Percentiles rank a stretch among this genome's conserved stretches.
Evolutionary conservation across 2,797 vertebrate species (phyloP).

Genomic region (Bufotes viridis): DNA sequence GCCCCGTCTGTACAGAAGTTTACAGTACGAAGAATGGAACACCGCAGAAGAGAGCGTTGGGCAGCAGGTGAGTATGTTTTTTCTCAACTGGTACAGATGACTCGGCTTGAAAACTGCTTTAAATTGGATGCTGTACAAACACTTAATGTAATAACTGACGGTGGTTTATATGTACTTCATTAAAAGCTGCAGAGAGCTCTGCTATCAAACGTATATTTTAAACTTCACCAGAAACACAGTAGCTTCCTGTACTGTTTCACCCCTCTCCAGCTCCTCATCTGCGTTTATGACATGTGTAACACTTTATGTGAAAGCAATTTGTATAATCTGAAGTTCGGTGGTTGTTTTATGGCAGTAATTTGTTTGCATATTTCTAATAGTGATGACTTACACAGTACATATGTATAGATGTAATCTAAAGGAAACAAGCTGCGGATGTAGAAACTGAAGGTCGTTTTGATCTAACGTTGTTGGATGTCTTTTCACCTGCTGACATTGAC

Average conservation of each 20-base stretch:
- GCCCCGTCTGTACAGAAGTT: too few relatives aligned
- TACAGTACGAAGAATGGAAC: too few relatives aligned
- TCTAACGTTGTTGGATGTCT: background rate
- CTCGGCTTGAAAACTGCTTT: too few relatives aligned
- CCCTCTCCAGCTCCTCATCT: background rate
- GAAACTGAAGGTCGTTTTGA: constrained; percentile 39
- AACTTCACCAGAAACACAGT: background rate
- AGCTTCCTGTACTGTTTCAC: background rate
- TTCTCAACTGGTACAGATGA: too few relatives aligned
- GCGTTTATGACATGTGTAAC: background rate
- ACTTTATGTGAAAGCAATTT: constrained; percentile 28
- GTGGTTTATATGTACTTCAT: background rate
- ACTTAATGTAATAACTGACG: background rate
- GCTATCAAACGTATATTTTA: background rate
- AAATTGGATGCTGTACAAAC: background rate
- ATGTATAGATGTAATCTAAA: background rate
- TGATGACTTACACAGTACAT: constrained; percentile 1
- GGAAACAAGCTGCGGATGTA: constrained; percentile 1
- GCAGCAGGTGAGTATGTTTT: too few relatives aligned
- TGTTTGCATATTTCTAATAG: constrained; percentile 4
- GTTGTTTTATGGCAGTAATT: constrained; percentile 13
- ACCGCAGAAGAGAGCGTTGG: too few relatives aligned
- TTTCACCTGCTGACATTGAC: background rate
- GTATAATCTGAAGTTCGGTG: background rate
- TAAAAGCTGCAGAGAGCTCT: background rate